A percentile compares a stretch with the other conserved stretches of the same genome.
These are phyloP conservation scores for Prorops nasuta DNA, from an alignment of 1,140 invertebrate species.

Conservation along the genomic window DNA sequence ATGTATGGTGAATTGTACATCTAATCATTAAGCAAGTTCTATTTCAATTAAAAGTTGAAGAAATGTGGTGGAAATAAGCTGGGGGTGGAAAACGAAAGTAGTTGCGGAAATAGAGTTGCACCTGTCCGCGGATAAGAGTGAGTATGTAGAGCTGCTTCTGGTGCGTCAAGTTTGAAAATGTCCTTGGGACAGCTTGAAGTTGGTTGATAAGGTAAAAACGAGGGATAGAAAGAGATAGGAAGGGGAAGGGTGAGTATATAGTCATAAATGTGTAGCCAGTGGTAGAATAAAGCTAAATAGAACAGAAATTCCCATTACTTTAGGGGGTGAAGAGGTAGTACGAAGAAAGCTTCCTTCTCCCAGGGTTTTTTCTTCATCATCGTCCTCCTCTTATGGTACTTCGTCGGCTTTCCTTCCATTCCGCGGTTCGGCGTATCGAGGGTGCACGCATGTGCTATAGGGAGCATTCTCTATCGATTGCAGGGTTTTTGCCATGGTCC, in stretches of 20 bases:
- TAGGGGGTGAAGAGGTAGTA: slow-evolving; percentile 29
- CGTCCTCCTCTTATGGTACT: slow-evolving; percentile 24
- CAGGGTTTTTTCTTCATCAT: not conserved
- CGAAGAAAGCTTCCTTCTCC: slow-evolving; percentile 26
- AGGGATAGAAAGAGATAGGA: slow-evolving; percentile 14
- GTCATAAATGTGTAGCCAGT: too few species aligned
- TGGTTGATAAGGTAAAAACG: not conserved
- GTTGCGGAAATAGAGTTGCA: not conserved
- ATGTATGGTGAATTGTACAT: too few species aligned
- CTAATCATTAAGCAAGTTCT: too few species aligned
- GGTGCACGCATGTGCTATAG: slow-evolving; percentile 45
- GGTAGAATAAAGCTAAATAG: slow-evolving; percentile 32
- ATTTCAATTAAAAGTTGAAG: too few species aligned
- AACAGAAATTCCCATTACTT: slow-evolving; percentile 49
- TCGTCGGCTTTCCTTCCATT: not conserved
- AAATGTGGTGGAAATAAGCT: too few species aligned
- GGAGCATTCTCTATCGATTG: slow-evolving; percentile 48
- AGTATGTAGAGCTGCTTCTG: slow-evolving; percentile 2
- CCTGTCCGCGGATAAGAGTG: not conserved
- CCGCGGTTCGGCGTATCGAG: too few species aligned
- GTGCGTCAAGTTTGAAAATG: too few species aligned
- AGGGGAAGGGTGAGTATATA: slow-evolving; percentile 28
- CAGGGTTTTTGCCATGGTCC: slow-evolving; percentile 29
- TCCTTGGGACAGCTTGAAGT: too few species aligned
- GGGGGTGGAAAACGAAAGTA: too few species aligned